Evolutionary conservation across 2,113 vertebrate genomes (phyloP), one percentile per base, ranked within the genome.

Genomic region (Pelodiscus sinensis): DNA sequence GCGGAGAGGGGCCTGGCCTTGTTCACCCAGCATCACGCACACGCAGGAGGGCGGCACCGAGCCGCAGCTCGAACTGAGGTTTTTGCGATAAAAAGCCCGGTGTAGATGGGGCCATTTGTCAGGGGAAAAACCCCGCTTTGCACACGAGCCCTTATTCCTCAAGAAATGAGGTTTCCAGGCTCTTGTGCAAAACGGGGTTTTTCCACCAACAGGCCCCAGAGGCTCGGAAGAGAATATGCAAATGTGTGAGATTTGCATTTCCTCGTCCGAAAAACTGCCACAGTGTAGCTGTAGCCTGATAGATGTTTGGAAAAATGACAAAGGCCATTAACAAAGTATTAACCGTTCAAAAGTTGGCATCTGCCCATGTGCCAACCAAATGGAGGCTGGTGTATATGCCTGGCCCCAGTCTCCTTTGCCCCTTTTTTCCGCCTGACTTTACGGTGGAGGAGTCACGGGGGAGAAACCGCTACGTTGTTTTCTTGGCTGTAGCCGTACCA

Each of bases 401-500:
- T 85, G 92, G 94, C 89, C 84, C 58, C 84, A 87, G 79, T 18
- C 9, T 81, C 62, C 44, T 62, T 75, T 0, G 0, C 9, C 4
- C 38, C 9, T 31, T 9, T 12, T 97, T 96, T 82, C 51, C 88
- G 95, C 94, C 80, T 80, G 29, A 92, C 81, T 94, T 93, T 94
- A 81, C 22, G 52, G 81, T 55, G 6, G 0, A 35, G 82, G 71
- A 82, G 85, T 88, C 77, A 92, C 52, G 73, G 88, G 87, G 91
- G 93, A 79, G 77, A 88, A 96, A 96, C 93, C 94, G 95, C 94
- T 92, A 79, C 88, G 81, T 87, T 4, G 0, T 92, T 91, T 94
- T 82, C 83, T 95, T 87, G 93, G 82, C 89, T 94, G 85, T 81
- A 56, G 86, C 55, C 1, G 2, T 95, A 82, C 35, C 86, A 44